These are phyloP conservation scores for Temnothorax nylanderi DNA, from an alignment of 1,140 invertebrate genomes.

Conservation along the genomic window DNA sequence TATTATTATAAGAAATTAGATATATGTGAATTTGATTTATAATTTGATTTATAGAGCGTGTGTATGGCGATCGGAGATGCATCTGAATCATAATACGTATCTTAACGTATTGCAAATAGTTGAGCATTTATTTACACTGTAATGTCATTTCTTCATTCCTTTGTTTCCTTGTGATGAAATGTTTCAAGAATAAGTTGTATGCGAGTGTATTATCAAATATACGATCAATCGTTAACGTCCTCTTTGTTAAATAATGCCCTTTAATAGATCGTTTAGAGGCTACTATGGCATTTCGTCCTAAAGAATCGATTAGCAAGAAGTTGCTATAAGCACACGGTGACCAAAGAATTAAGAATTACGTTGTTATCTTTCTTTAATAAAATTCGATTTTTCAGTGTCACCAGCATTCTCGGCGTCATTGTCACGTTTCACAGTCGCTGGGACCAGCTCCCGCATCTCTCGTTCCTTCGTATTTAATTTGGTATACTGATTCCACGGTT, in stretches of 20 bases:
- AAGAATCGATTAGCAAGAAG: not conserved
- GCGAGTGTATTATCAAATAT: slow-evolving; percentile 46
- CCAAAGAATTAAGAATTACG: not conserved
- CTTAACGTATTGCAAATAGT: not conserved
- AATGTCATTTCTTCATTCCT: slow-evolving; percentile 9
- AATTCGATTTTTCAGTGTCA: not conserved
- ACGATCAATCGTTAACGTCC: slow-evolving; percentile 45
- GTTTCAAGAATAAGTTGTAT: slow-evolving; percentile 33
- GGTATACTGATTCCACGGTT: slow-evolving; percentile 87
- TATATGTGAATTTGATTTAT: slow-evolving; percentile 5
- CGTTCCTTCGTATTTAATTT: slow-evolving; percentile 32
- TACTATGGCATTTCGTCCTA: not conserved
- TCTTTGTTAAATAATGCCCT: slow-evolving; percentile 32
- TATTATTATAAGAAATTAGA: not conserved
- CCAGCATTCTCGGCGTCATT: not conserved
- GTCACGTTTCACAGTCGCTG: not conserved
- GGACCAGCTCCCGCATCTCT: slow-evolving; percentile 55
- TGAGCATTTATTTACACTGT: slow-evolving; percentile 31
- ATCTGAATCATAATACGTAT: slow-evolving; percentile 12
- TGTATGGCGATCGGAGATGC: not conserved
- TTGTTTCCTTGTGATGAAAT: slow-evolving; percentile 15
- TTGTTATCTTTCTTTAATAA: slow-evolving; percentile 36
- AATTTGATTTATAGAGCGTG: slow-evolving; percentile 11
- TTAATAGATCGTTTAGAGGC: not conserved
- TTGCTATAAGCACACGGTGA: not conserved